phyloP scores from a whole-genome alignment of 2,113 vertebrate species.

The Piprites chloris region DNA sequence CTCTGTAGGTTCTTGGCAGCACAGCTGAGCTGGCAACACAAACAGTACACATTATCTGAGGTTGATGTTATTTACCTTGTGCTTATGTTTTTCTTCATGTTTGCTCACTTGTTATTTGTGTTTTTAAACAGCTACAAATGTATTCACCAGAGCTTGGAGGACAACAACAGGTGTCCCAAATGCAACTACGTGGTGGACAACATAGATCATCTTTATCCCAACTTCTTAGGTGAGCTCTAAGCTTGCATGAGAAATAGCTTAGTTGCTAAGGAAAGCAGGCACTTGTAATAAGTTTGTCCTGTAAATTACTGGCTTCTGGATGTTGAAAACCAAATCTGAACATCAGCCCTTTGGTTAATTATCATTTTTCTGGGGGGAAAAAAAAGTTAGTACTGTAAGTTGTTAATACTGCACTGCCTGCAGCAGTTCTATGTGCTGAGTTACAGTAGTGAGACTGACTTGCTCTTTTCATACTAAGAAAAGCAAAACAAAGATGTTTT shows the following conservation, averaged over 20 bases:
- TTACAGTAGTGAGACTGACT: background rate
- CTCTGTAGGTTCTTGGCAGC: background rate
- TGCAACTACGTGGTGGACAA: conserved; percentile 99
- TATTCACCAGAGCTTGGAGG: conserved; percentile 97
- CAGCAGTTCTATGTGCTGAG: background rate
- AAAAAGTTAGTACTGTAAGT: background rate
- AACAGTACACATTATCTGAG: background rate
- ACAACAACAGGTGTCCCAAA: conserved; percentile 97
- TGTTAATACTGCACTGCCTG: background rate
- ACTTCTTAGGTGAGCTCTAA: conserved; percentile 91
- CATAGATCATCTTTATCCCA: conserved; percentile 97
- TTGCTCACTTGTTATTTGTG: background rate
- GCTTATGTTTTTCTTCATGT: background rate
- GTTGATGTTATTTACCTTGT: background rate
- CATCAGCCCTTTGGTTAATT: background rate
- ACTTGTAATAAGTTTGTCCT: background rate
- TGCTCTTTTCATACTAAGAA: background rate
- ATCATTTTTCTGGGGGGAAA: background rate
- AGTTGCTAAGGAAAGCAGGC: background rate
- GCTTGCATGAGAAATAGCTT: background rate
- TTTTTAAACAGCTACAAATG: conserved; percentile 88
- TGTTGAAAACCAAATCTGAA: background rate
- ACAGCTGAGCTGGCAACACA: background rate
- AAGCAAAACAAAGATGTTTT: background rate
- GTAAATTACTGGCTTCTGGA: background rate